Percentiles rank a stretch among this genome's conserved stretches.
Conservation (phyloP, 2,797 vertebrate species). For the Sebastes ruberrimus region DNA sequence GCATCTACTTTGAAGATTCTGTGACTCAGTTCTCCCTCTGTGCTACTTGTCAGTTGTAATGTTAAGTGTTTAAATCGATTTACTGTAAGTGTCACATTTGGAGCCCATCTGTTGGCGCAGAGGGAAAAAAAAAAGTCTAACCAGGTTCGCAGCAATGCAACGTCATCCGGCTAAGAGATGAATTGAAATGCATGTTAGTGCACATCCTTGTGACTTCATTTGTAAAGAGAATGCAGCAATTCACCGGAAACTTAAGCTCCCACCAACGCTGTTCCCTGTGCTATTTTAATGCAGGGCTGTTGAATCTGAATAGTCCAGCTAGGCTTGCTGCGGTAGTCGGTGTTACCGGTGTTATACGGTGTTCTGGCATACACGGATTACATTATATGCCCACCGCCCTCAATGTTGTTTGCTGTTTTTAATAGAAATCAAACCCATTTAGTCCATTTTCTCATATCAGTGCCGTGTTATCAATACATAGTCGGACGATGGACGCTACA, state of each 20-base stretch:
- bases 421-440: no score
- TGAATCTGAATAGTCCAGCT: background rate
- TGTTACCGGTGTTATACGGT: no score
- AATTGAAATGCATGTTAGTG: background rate
- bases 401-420: no score
- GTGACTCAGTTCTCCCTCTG: background rate
- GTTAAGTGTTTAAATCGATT: background rate
- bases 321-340: no score
- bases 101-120: background rate
- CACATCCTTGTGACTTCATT: background rate
- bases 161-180: background rate
- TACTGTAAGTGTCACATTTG: background rate
- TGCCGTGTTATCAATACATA: no score
- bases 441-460: no score
- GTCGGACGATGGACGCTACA: no score
- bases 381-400: no score
- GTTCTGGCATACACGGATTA: no score
- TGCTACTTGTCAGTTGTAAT: background rate
- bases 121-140: background rate
- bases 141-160: background rate
- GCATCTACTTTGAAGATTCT: conserved; percentile 8
- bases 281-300: background rate
- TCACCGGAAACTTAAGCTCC: background rate
- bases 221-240: background rate
- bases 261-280: background rate